Percentiles rank a stretch among this genome's conserved stretches.
Evolutionary conservation across 2,113 vertebrate genomes (phyloP).

Genomic region (Ophiodon elongatus): DNA sequence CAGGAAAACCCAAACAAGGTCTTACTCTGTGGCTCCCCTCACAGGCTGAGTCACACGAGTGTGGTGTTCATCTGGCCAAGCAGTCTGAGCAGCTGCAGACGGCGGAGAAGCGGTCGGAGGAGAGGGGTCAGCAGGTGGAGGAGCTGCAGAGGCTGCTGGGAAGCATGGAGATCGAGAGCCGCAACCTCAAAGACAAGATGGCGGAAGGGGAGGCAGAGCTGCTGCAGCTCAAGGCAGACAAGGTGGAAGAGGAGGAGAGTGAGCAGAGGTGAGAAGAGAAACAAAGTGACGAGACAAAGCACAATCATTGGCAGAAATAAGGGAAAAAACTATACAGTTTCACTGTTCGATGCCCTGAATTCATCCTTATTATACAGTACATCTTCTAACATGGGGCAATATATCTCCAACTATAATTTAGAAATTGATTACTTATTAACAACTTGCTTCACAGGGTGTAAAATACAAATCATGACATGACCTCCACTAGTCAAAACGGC

Average conservation of each 20-base stretch:
- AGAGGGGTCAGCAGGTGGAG: constrained; percentile 79
- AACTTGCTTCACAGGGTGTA: background rate
- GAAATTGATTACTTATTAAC: background rate
- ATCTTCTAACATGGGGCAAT: background rate
- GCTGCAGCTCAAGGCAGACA: constrained; percentile 76
- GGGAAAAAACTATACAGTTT: background rate
- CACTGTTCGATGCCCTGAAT: background rate
- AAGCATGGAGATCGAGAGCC: constrained; percentile 87
- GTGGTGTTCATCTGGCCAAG: constrained; percentile 76
- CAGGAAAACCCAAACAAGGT: background rate
- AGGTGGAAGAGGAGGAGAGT: constrained; percentile 63
- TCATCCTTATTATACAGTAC: background rate
- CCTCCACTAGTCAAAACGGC: background rate
- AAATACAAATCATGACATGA: background rate
- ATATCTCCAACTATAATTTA: background rate
- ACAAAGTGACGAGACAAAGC: background rate
- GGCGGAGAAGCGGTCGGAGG: constrained; percentile 66
- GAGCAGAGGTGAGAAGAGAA: constrained; percentile 83
- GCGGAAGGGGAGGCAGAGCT: constrained; percentile 84
- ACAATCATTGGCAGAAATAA: background rate
- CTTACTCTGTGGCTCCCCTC: background rate
- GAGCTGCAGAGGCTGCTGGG: constrained; percentile 87
- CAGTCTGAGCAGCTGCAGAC: constrained; percentile 74
- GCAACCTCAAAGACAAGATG: constrained; percentile 83
- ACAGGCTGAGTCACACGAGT: constrained; percentile 80